Conservation (phyloP, 2,888 invertebrate genomes). For the Biston betularia region DNA sequence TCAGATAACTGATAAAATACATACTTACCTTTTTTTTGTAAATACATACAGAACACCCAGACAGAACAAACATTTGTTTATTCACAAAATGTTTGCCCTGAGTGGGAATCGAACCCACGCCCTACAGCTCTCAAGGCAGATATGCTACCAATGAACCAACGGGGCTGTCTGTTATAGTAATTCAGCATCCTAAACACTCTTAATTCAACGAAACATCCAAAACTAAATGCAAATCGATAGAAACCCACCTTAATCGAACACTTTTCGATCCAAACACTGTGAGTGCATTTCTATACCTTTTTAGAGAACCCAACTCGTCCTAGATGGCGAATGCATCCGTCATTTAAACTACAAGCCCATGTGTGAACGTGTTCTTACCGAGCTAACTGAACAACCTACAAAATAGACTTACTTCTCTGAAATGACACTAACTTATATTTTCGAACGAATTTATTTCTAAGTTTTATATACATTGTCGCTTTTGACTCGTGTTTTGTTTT, state of each 20-base stretch:
- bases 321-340: slow-evolving; percentile 74
- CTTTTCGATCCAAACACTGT: slow-evolving; percentile 48
- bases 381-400: slow-evolving; percentile 73
- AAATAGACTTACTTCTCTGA: slow-evolving; percentile 74
- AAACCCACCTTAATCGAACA: slow-evolving; percentile 35
- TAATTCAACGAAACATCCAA: slow-evolving; percentile 2
- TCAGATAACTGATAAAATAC: no score
- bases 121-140: no score
- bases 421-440: slow-evolving; percentile 52
- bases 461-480: slow-evolving; percentile 47
- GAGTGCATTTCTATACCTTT: slow-evolving; percentile 69
- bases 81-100: no score
- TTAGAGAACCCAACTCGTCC: slow-evolving; percentile 71
- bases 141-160: no score
- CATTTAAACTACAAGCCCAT: slow-evolving; percentile 70
- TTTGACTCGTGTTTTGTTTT: neutral
- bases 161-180: neutral
- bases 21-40: no score
- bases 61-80: no score
- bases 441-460: slow-evolving; percentile 3
- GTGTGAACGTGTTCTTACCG: slow-evolving; percentile 73
- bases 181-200: neutral
- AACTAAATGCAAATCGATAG: slow-evolving; percentile 27
- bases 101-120: no score
- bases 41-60: no score